Evolutionary conservation across 2,888 invertebrate genomes (phyloP).

Genomic region (Drosophila demipolita): DNA sequence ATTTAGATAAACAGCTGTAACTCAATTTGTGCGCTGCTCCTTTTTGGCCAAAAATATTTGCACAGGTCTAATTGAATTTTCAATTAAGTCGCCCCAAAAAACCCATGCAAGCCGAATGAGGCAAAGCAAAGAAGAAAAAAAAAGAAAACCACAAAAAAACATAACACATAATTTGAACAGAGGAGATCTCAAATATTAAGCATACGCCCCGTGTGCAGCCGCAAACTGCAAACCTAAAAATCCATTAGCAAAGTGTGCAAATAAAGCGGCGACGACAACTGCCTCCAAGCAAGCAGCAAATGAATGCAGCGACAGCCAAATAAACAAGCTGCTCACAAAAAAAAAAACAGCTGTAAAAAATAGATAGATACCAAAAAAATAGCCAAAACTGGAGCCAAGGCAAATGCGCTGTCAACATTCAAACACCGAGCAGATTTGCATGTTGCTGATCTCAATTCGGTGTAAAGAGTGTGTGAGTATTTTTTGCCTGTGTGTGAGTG

Average conservation of each 20-base stretch:
- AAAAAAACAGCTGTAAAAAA: conserved; percentile 1
- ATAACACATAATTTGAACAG: conserved; percentile 58
- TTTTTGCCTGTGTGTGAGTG: neutral
- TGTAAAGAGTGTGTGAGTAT: neutral
- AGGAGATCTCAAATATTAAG: conserved; percentile 68
- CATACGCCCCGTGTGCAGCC: conserved; percentile 71
- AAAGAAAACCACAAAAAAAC: conserved; percentile 2
- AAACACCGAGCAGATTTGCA: conserved; percentile 70
- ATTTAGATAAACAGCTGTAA: conserved; percentile 78
- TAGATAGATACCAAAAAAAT: conserved; percentile 3
- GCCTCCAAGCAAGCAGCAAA: conserved; percentile 56
- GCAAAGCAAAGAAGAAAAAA: conserved; percentile 20
- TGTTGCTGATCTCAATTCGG: conserved; percentile 67
- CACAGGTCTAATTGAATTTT: conserved; percentile 80
- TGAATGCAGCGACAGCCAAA: conserved; percentile 75
- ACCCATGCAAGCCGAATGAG: conserved; percentile 66
- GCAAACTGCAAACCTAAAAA: conserved; percentile 64
- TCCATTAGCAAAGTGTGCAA: conserved; percentile 79
- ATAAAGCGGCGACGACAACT: conserved; percentile 43
- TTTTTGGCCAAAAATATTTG: conserved; percentile 69
- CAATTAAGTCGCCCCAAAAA: conserved; percentile 68
- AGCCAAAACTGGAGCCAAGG: conserved; percentile 35
- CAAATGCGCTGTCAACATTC: conserved; percentile 74
- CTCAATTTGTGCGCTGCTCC: conserved; percentile 62
- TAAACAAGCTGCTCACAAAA: conserved; percentile 63